Conservation (phyloP, 1,140 invertebrate species). For the Brachionus rubens region DNA sequence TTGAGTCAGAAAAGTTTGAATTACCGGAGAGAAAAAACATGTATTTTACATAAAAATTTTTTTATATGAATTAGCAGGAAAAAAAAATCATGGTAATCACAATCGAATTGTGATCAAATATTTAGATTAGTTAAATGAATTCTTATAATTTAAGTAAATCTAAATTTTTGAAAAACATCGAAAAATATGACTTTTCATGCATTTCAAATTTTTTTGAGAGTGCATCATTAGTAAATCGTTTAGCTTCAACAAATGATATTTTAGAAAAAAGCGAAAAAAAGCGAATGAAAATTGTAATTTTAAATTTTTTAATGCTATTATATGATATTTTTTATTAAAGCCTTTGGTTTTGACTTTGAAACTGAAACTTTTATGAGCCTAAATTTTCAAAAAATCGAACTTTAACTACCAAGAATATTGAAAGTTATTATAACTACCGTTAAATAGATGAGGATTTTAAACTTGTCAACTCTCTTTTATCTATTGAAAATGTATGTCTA, state of each 20-base stretch:
- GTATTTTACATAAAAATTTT: not conserved
- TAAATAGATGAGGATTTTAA: too few species aligned
- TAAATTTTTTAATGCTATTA: too few species aligned
- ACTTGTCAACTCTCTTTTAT: too few species aligned
- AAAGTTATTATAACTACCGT: too few species aligned
- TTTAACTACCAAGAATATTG: too few species aligned
- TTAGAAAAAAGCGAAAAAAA: not conserved
- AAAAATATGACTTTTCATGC: slow-evolving; percentile 17
- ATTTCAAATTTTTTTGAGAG: not conserved
- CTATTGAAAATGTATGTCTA: too few species aligned
- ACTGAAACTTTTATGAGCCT: too few species aligned
- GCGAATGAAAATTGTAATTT: slow-evolving; percentile 25
- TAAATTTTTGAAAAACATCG: slow-evolving; percentile 37
- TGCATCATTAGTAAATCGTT: not conserved
- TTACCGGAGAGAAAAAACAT: not conserved
- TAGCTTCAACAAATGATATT: slow-evolving; percentile 12
- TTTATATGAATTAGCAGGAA: slow-evolving; percentile 2
- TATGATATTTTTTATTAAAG: too few species aligned
- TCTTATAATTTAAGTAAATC: slow-evolving; percentile 20
- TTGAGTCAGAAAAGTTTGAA: too few species aligned
- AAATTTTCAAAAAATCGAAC: too few species aligned
- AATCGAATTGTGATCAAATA: not conserved
- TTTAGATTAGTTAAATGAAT: not conserved
- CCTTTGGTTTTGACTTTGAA: too few species aligned
- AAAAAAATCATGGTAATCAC: slow-evolving; percentile 14